These are phyloP conservation scores for Coelopa frigida DNA, from an alignment of 1,140 invertebrate genomes.

Conservation along the genomic window DNA sequence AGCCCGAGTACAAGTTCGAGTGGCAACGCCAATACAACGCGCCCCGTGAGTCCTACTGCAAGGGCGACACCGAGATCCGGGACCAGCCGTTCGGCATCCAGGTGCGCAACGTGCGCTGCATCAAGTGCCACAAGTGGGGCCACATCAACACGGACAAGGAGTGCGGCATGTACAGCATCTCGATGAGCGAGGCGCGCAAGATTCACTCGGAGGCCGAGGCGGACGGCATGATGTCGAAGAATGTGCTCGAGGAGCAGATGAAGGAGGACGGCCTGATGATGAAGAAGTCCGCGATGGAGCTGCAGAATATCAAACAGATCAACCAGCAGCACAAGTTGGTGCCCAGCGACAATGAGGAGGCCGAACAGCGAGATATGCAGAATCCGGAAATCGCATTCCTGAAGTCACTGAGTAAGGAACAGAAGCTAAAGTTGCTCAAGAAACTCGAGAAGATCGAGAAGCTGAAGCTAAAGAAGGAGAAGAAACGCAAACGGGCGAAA, in stretches of 20 bases:
- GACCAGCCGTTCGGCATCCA: slow-evolving; percentile 99
- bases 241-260: slow-evolving; percentile 81
- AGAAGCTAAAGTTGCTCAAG: slow-evolving; percentile 85
- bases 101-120: slow-evolving; percentile 94
- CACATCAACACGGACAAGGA: slow-evolving; percentile 97
- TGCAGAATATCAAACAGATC: slow-evolving; percentile 38
- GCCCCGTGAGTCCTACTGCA: slow-evolving; percentile 93
- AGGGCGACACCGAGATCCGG: slow-evolving; percentile 89
- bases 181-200: slow-evolving; percentile 59
- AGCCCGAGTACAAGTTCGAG: slow-evolving; percentile 97
- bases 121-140: slow-evolving; percentile 99
- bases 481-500: slow-evolving; percentile 44
- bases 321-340: slow-evolving; percentile 42
- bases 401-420: slow-evolving; percentile 74
- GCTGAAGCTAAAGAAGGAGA: slow-evolving; percentile 52
- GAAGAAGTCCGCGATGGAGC: slow-evolving; percentile 63
- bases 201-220: slow-evolving; percentile 49
- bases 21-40: slow-evolving; percentile 99
- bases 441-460: slow-evolving; percentile 73
- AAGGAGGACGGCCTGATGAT: slow-evolving; percentile 83
- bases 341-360: slow-evolving; percentile 48
- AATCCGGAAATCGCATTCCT: slow-evolving; percentile 53
- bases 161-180: slow-evolving; percentile 86
- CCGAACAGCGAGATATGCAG: slow-evolving; percentile 30
- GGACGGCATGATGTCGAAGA: slow-evolving; percentile 55